A percentile compares a stretch with the other conserved stretches of the same genome.
Conservation (phyloP, 2,888 invertebrate genomes). For the Oscheius sp. region DNA sequence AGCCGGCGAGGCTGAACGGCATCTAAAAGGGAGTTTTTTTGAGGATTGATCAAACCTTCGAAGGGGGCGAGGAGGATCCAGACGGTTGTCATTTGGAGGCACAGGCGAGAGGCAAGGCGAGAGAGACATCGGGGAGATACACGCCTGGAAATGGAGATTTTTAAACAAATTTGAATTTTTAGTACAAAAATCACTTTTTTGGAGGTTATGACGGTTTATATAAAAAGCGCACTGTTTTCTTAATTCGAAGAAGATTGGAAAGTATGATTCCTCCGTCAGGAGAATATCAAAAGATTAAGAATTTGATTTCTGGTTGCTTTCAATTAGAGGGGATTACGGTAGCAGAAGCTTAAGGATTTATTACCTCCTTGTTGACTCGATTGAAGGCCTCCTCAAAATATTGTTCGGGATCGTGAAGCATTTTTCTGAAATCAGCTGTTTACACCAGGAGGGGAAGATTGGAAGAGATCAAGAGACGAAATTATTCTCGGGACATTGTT, state of each 20-base stretch:
- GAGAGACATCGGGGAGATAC: conserved; percentile 10
- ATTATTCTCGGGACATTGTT: too few relatives aligned
- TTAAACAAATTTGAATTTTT: too few relatives aligned
- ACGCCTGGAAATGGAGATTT: conserved; percentile 7
- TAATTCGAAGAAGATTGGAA: too few relatives aligned
- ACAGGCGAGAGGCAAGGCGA: conserved; percentile 22
- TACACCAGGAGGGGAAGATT: neutral
- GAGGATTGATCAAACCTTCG: conserved; percentile 29
- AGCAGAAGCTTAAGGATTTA: too few relatives aligned
- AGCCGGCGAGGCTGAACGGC: conserved; percentile 53
- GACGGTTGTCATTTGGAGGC: conserved; percentile 20
- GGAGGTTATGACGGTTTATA: too few relatives aligned
- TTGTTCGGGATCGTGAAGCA: conserved; percentile 28
- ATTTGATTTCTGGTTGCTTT: too few relatives aligned
- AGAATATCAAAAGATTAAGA: too few relatives aligned
- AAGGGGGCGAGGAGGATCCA: conserved; percentile 44
- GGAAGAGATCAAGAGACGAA: neutral
- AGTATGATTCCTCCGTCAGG: too few relatives aligned
- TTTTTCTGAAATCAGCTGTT: neutral
- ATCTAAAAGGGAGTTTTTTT: too few relatives aligned
- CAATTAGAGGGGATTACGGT: too few relatives aligned
- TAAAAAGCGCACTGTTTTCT: too few relatives aligned
- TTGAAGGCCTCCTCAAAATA: conserved; percentile 27
- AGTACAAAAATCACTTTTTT: too few relatives aligned
- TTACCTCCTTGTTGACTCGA: conserved; percentile 25